Evolutionary conservation across 2,113 vertebrate species (phyloP).

Genomic region (Onychorhynchus coronatus): DNA sequence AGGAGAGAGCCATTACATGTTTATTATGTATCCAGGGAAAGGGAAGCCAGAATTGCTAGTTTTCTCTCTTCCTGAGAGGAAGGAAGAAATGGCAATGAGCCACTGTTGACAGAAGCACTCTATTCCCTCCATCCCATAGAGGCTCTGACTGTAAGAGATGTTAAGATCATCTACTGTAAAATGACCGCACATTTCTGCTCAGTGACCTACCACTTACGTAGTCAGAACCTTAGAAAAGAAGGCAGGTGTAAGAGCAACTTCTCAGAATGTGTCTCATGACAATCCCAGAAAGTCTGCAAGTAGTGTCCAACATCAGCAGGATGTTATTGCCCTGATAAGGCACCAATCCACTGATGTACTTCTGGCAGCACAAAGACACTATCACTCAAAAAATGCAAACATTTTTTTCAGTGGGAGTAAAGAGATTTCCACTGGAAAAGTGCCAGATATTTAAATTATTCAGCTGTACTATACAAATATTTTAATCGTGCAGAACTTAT

Average conservation of each 20-base stretch:
- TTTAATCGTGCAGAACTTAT: neutral
- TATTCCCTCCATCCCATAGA: neutral
- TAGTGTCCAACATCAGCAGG: neutral
- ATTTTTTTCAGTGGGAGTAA: neutral
- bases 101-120: slow-evolving; percentile 38
- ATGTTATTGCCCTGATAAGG: neutral
- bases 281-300: neutral
- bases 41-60: slow-evolving; percentile 13
- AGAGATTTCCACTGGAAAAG: neutral
- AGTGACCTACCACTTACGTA: neutral
- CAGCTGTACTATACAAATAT: neutral
- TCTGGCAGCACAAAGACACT: neutral
- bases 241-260: neutral
- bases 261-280: neutral
- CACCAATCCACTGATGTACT: neutral
- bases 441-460: slow-evolving; percentile 23
- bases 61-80: slow-evolving; percentile 50
- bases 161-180: neutral
- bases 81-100: slow-evolving; percentile 35
- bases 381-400: neutral
- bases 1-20: neutral
- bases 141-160: neutral
- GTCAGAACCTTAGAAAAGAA: neutral
- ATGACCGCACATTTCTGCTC: neutral
- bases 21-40: slow-evolving; percentile 23